Base-by-base conservation (phyloP, 2,113 vertebrate genomes). In the Uria lomvia region DNA sequence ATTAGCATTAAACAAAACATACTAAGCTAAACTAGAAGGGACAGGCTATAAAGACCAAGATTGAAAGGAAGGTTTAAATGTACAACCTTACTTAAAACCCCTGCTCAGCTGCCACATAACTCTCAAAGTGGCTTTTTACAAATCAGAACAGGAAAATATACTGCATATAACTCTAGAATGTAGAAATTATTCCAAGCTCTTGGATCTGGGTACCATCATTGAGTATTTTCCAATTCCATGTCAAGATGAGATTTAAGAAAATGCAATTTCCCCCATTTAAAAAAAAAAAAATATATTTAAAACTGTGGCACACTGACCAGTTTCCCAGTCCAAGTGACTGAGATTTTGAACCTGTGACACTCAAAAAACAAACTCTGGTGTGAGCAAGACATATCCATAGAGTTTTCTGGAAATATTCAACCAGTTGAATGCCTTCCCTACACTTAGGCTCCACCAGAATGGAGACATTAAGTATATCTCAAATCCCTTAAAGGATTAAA, bases 231-330 rank as follows among this genome's bases (percentile, higher is more conserved):
- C 17, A 77, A 8, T 49, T 91, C 12, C 23, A 16, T 87, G 3
- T 38, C 32, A 74, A 19, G 8, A 45, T 22, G 18, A 84, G 6
- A 66, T 53, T 49, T 62, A 67, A 77, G 59, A 60, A 83, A 73
- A 80, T 30, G 1, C 0, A 23, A 21, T 53, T 2, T 56, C 7
- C 23, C 12, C 11, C 3, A 34, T 30, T 17, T 5, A 2, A 18
- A 49, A 34, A 58, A 65, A 30, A 30, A 40, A 22, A 20, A 2
- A 58, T 43, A 32, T 8, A 23, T 32, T 58, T 53, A 45, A 66
- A 15, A 34, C 11, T 45, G 9, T 49, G 6, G 1, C 6, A 47
- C 8, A 43, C 3, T 63, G 65, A 56, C 22, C 3, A 38, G 22
- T 78, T 76, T 94, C 34, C 3, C 21, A 45, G 45, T 27, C 14